Base-by-base conservation (phyloP, 2,888 invertebrate species). In the Leptodirus hochenwartii region DNA sequence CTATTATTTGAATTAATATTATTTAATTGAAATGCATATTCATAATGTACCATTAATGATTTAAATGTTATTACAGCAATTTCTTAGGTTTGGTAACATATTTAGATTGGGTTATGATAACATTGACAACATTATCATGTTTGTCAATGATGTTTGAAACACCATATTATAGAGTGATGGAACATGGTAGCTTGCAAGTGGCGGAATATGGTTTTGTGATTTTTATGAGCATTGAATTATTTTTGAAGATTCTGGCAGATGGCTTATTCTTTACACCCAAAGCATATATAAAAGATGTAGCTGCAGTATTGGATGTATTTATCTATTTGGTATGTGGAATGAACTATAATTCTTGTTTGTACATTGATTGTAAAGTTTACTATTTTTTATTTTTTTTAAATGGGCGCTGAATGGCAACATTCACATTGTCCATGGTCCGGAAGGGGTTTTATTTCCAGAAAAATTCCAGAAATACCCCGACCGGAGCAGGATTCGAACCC, bases 101-200 rank as follows among this genome's bases (percentile, higher is more conserved):
- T 53, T 63, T 99, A 49, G 98, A 99, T 55, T 99, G 98, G 98
- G 79, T 93, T 2, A 98, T 99, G 96, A 98, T 98, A 39, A 79
- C 87, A 52, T 85, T 91, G 28, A 99, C 98, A 1, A 93, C 95
- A 0, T 60, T 96, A 8, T 95, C 95, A 1, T 98, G 96, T 52
- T 70, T 91, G 29, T 96, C 96, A 0, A 96, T 99, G 96, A 90
- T 96, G 81, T 90, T 95, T 49, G 98, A 99, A 59, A 95, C 90
- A 0, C 95, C 98, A 0, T 71, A 72, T 31, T 77, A 78, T 47
- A 69, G 96, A 34, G 84, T 98, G 12, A 91, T 91, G 84, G 84
- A 95, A 47, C 79, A 88, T 41, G 77, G 80, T n/a, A 77, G 79
- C 13, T 58, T 95, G 25, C 90, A 91, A 66, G 75, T 91, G 30